Conservation (phyloP, 2,888 invertebrate species). For the Omphaloscelis lunosa region DNA sequence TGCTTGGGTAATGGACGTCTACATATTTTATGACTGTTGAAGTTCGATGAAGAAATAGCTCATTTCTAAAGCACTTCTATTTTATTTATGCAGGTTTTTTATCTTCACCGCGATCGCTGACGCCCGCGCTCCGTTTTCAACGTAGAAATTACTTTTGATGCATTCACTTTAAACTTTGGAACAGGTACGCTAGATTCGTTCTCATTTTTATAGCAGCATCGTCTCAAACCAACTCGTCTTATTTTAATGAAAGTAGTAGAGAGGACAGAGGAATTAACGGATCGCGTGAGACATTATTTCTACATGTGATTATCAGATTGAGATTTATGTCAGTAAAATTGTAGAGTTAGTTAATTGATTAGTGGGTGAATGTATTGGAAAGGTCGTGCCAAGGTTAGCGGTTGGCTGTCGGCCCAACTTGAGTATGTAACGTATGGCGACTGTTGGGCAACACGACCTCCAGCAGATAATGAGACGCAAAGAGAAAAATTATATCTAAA, state of each 20-base stretch:
- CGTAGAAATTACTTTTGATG: constrained; percentile 46
- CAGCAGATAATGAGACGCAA: constrained; percentile 66
- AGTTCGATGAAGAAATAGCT: constrained; percentile 49
- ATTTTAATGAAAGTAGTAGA: constrained; percentile 51
- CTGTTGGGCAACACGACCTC: constrained; percentile 72
- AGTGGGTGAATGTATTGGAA: constrained; percentile 77
- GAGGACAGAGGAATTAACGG: constrained; percentile 24
- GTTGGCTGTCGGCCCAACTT: constrained; percentile 44
- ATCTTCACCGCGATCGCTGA: constrained; percentile 40
- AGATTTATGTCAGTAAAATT: constrained; percentile 41
- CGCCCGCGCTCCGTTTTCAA: constrained; percentile 19
- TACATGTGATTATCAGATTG: constrained; percentile 29
- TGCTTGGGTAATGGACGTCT: constrained; percentile 31
- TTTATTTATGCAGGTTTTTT: constrained; percentile 45
- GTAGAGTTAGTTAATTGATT: constrained; percentile 55
- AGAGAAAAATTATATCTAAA: constrained; percentile 69
- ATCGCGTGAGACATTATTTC: neutral
- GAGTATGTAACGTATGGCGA: constrained; percentile 14
- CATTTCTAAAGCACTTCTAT: constrained; percentile 26
- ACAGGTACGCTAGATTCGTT: constrained; percentile 40
- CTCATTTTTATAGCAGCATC: constrained; percentile 42
- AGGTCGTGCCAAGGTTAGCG: constrained; percentile 78
- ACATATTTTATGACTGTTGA: constrained; percentile 37
- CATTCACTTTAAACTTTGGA: constrained; percentile 59
- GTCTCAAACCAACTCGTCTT: constrained; percentile 29